Conservation (phyloP, 2,888 invertebrate species). For the Halictus quadricinctus region DNA sequence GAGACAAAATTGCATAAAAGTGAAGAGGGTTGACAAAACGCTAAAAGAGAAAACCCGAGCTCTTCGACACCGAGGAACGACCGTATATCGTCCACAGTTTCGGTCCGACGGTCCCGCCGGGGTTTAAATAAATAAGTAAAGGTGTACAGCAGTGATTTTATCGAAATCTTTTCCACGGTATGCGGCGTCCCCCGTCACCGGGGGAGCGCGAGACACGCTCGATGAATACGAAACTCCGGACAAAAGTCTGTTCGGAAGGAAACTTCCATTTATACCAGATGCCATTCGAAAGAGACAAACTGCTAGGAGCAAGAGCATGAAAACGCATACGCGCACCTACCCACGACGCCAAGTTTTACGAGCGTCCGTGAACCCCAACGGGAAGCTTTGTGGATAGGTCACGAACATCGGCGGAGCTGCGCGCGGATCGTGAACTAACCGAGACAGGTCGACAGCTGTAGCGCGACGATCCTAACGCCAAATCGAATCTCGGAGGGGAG, state of each 20-base stretch:
- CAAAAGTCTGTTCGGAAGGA: constrained; percentile 50
- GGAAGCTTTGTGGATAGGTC: constrained; percentile 62
- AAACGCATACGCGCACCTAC: constrained; percentile 49
- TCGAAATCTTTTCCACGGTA: constrained; percentile 42
- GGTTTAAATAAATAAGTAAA: constrained; percentile 38
- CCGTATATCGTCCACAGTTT: not conserved
- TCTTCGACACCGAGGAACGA: not conserved
- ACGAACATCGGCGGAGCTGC: constrained; percentile 44
- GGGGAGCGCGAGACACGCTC: not conserved
- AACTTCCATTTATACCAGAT: constrained; percentile 52
- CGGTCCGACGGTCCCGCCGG: not conserved
- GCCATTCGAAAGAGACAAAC: constrained; percentile 52
- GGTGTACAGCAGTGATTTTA: constrained; percentile 31
- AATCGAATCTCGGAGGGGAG: constrained; percentile 20
- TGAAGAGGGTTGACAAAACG: not conserved
- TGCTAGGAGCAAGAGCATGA: constrained; percentile 46
- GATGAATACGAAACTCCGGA: constrained; percentile 49
- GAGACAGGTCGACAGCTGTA: constrained; percentile 63
- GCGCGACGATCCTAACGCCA: constrained; percentile 45
- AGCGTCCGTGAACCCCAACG: constrained; percentile 62
- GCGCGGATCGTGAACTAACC: constrained; percentile 39
- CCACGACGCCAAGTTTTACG: constrained; percentile 59
- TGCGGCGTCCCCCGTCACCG: constrained; percentile 10
- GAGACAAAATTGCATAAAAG: not conserved
- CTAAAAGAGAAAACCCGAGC: not conserved